phyloP scores from a whole-genome alignment of 2,888 invertebrate genomes.

The Dasysyrphus tricinctus region DNA sequence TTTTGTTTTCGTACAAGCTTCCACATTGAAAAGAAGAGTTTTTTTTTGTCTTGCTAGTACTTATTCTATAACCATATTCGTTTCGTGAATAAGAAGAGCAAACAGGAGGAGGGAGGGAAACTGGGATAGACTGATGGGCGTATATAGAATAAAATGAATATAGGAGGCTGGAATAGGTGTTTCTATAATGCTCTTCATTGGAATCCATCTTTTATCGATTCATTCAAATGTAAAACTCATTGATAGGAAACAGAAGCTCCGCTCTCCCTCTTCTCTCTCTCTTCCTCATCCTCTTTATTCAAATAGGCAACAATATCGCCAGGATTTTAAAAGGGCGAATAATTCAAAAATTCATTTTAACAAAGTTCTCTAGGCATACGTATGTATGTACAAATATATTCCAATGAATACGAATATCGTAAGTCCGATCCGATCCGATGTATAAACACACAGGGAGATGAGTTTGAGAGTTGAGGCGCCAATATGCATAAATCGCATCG shows the following conservation, averaged over 20 bases:
- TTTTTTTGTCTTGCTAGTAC: slow-evolving; percentile 1
- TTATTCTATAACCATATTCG: slow-evolving; percentile 4
- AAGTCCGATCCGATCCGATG: slow-evolving; percentile 5
- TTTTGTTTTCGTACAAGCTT: slow-evolving; percentile 19
- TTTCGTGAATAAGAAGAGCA: not conserved
- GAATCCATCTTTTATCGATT: slow-evolving; percentile 66
- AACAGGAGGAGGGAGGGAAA: not conserved
- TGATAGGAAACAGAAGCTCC: slow-evolving; percentile 35
- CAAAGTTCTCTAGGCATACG: not conserved
- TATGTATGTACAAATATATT: no score
- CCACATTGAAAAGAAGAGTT: slow-evolving; percentile 40
- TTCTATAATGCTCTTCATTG: slow-evolving; percentile 45
- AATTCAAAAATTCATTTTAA: slow-evolving; percentile 31
- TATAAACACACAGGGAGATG: not conserved
- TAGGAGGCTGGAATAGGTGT: not conserved
- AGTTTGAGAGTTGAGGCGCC: not conserved
- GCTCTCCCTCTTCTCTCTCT: not conserved
- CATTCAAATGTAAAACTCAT: slow-evolving; percentile 64
- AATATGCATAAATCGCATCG: slow-evolving; percentile 26
- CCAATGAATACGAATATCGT: not conserved
- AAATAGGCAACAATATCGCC: not conserved
- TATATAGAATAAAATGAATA: slow-evolving; percentile 12
- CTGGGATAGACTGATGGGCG: slow-evolving; percentile 20
- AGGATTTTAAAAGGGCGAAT: slow-evolving; percentile 10
- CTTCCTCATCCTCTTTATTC: not conserved